Conservation (phyloP, 2,797 vertebrate species). For the Antrozous pallidus region DNA sequence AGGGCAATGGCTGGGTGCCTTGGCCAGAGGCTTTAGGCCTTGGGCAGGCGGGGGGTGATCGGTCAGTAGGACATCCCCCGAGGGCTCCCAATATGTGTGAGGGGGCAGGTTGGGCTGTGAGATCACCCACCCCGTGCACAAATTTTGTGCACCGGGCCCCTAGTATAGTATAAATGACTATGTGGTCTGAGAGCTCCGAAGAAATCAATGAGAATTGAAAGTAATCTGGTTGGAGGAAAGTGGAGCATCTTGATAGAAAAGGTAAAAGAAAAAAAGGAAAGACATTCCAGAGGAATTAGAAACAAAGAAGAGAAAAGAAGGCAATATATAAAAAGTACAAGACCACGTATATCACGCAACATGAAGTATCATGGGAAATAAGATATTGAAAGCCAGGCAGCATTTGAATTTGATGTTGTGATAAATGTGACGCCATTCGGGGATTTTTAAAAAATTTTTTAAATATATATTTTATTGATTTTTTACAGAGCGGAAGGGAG, state of each 20-base stretch:
- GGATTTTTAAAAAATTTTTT: no score
- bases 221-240: not conserved
- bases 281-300: slow-evolving; percentile 13
- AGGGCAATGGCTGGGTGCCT: no score
- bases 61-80: no score
- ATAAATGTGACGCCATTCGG: not conserved
- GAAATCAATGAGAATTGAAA: not conserved
- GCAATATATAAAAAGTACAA: not conserved
- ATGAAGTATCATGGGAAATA: not conserved
- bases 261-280: slow-evolving; percentile 11
- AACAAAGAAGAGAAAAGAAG: not conserved
- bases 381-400: not conserved
- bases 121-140: no score
- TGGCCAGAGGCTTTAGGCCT: no score
- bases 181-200: not conserved
- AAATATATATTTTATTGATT: no score
- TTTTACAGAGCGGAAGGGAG: no score
- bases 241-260: not conserved
- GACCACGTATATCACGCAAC: not conserved
- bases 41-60: no score
- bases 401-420: not conserved
- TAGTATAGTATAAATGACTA: not conserved
- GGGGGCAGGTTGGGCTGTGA: no score
- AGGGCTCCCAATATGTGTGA: no score
- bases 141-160: no score